Base-by-base conservation (phyloP, 2,113 vertebrate species). In the Deroptyus accipitrinus region DNA sequence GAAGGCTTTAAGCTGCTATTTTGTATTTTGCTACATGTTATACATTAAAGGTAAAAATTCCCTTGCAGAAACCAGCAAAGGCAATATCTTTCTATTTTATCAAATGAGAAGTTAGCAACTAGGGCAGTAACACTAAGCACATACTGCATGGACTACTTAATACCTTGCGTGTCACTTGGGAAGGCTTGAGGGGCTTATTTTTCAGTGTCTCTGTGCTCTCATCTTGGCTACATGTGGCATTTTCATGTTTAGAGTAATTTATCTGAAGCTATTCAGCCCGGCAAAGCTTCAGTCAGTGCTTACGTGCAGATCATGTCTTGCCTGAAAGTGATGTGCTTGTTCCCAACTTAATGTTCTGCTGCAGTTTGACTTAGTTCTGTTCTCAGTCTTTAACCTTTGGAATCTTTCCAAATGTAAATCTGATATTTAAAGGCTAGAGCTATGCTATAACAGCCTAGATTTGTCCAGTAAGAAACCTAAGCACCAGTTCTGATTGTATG, bases 291-390 rank as follows among this genome's bases (percentile, higher is more conserved):
- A 72, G 64, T 42, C 35, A 9, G 73, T 27, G 80, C 86, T 77
- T 54, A 72, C 61, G 59, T 96, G 94, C 91, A 94, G 81, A 48
- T 82, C 75, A 10, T 69, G 76, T 17, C 75, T 95, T 23, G 31
- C 57, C 91, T 55, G 6, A 52, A 84, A 69, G 16, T 6, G 13
- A 41, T 59, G 74, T 55, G 69, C 62, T 84, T 6, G 13, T 75
- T 86, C 83, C 89, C 66, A 76, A 1, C 81, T 17, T 22, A 6
- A 11, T 59, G 69, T 91, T 80, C 72, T 77, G 15, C 31, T 78
- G 52, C 86, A 74, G 31, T 88, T 44, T 84, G 86, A 63, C 49
- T 87, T 52, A 33, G 54, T 76, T n/a, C 88, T 92, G 59, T 33
- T 75, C 83, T 75, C 23, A 42, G 24, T 35, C 88, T 75, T 75